phyloP scores from a whole-genome alignment of 2,113 vertebrate species.

The Odontophorus gujanensis region DNA sequence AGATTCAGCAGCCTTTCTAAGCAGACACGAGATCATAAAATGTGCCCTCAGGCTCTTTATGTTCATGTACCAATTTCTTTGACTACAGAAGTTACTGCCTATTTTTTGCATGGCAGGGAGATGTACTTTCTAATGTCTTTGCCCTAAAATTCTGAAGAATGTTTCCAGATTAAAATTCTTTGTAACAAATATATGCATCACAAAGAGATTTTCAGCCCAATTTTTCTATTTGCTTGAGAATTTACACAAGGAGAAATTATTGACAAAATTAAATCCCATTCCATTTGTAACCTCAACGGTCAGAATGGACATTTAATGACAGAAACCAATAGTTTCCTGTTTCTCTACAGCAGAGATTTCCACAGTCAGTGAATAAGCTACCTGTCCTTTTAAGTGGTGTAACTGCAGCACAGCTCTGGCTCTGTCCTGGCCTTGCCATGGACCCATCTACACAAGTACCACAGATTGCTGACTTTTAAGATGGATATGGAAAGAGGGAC shows the following conservation, averaged over 20 bases:
- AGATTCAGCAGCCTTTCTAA: not conserved
- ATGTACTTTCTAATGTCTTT: not conserved
- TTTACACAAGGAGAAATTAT: not conserved
- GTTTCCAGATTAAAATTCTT: not conserved
- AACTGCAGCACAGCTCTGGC: not conserved
- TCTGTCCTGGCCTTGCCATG: not conserved
- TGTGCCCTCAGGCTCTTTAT: not conserved
- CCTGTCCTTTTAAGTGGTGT: not conserved
- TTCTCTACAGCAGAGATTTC: not conserved
- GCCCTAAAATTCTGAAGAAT: not conserved
- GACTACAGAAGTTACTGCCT: not conserved
- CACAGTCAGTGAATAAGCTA: not conserved
- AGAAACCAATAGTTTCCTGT: not conserved
- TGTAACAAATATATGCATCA: not conserved
- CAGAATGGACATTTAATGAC: accelerated
- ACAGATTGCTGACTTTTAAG: not conserved
- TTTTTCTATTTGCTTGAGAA: not conserved
- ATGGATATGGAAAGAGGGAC: not conserved
- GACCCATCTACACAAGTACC: not conserved
- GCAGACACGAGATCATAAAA: not conserved
- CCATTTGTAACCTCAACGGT: not conserved
- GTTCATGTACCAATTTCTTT: not conserved
- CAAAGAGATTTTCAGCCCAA: not conserved
- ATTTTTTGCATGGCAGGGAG: not conserved
- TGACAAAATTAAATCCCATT: not conserved